Conservation (phyloP, 2,113 vertebrate genomes). For the Boulengeromyrus knoepffleri region DNA sequence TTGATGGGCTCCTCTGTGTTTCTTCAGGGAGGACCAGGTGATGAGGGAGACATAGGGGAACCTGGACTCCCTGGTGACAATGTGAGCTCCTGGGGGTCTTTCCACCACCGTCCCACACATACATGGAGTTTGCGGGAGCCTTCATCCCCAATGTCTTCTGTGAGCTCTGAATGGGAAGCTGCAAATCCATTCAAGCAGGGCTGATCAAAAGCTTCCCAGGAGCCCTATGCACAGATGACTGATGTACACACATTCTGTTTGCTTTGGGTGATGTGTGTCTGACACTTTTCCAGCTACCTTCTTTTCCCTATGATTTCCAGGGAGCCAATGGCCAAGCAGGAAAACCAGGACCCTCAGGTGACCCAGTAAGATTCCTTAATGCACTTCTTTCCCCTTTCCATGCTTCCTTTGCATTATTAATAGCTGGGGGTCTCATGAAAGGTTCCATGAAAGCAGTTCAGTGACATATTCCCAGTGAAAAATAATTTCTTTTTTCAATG, state of each 20-base stretch:
- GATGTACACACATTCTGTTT: background rate
- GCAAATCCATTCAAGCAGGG: background rate
- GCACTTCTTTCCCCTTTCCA: conserved; percentile 32
- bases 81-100: conserved; percentile 40
- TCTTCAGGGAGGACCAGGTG: conserved; percentile 49
- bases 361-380: conserved; percentile 68
- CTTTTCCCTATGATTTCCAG: conserved; percentile 38
- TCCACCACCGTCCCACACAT: background rate
- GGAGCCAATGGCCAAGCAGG: conserved; percentile 56
- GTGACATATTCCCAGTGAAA: background rate
- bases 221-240: background rate
- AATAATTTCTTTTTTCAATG: background rate
- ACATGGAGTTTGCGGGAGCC: background rate
- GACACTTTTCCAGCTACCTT: background rate
- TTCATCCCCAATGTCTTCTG: background rate
- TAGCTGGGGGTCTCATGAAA: background rate
- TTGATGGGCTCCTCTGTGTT: background rate
- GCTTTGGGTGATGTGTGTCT: background rate
- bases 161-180: background rate
- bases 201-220: background rate
- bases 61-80: conserved; percentile 52
- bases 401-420: background rate
- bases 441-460: background rate
- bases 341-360: conserved; percentile 63
- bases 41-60: conserved; percentile 56